Evolutionary conservation across 2,888 invertebrate species (phyloP).

Genomic region (Tupiocoris notatus): DNA sequence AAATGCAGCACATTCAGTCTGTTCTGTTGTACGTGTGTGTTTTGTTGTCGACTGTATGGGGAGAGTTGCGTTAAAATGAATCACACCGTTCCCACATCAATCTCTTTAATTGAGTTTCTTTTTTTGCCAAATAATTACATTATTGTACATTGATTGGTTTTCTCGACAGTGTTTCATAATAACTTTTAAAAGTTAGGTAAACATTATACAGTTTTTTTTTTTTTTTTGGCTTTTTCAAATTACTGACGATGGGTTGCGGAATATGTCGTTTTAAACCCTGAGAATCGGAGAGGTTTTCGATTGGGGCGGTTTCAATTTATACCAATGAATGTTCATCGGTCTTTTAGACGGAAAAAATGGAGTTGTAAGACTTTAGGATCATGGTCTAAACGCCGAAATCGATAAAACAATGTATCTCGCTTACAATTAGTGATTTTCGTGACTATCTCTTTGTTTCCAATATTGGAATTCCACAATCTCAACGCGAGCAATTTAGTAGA

Average conservation of each 20-base stretch:
- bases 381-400: too few relatives aligned
- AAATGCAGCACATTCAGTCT: constrained; percentile 21
- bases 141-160: constrained; percentile 45
- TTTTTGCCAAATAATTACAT: constrained; percentile 44
- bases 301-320: too few relatives aligned
- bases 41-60: constrained; percentile 33
- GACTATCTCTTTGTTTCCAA: too few relatives aligned
- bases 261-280: too few relatives aligned
- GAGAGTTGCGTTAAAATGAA: constrained; percentile 41
- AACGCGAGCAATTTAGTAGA: too few relatives aligned
- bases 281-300: too few relatives aligned
- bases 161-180: constrained; percentile 26
- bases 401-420: too few relatives aligned
- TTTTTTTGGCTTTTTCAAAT: constrained; percentile 22
- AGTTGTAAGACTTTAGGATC: too few relatives aligned
- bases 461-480: too few relatives aligned
- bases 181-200: constrained; percentile 21
- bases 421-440: too few relatives aligned
- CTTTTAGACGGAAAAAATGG: too few relatives aligned
- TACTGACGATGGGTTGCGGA: constrained; percentile 45
- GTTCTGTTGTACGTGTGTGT: constrained; percentile 37
- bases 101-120: constrained; percentile 42
- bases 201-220: constrained; percentile 24
- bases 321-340: too few relatives aligned
- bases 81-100: constrained; percentile 43